These are phyloP conservation scores for Donacobius atricapilla DNA, from an alignment of 2,113 vertebrate species.

Conservation along the genomic window DNA sequence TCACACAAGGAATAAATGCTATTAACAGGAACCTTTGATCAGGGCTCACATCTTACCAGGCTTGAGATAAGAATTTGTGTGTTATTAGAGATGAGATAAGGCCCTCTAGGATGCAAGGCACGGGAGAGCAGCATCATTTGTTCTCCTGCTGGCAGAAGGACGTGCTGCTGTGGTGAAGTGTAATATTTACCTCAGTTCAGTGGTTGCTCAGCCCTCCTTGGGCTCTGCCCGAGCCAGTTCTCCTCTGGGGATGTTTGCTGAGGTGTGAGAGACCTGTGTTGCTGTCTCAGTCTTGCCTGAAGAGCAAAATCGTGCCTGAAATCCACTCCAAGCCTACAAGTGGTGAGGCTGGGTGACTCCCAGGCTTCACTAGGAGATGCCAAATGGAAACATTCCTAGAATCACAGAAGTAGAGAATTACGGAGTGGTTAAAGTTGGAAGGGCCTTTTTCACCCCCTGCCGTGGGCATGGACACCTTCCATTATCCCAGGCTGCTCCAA, in stretches of 20 bases:
- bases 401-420: neutral
- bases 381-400: neutral
- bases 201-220: neutral
- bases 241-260: neutral
- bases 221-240: neutral
- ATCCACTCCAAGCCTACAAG: rapidly evolving
- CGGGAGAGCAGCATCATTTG: neutral
- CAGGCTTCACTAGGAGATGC: neutral
- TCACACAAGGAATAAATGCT: neutral
- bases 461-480: neutral
- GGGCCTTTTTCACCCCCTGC: neutral
- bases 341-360: neutral
- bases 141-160: neutral
- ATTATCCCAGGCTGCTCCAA: neutral
- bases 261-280: neutral
- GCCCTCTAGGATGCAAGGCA: rapidly evolving
- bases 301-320: neutral
- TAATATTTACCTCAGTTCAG: neutral
- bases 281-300: neutral
- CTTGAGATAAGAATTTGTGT: neutral
- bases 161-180: neutral
- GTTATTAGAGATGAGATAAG: slow-evolving; percentile 17
- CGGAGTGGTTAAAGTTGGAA: neutral
- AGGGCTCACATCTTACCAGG: neutral
- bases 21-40: slow-evolving; percentile 27